Evolutionary conservation across 2,113 vertebrate genomes (phyloP).

Genomic region (Crocuta crocuta): DNA sequence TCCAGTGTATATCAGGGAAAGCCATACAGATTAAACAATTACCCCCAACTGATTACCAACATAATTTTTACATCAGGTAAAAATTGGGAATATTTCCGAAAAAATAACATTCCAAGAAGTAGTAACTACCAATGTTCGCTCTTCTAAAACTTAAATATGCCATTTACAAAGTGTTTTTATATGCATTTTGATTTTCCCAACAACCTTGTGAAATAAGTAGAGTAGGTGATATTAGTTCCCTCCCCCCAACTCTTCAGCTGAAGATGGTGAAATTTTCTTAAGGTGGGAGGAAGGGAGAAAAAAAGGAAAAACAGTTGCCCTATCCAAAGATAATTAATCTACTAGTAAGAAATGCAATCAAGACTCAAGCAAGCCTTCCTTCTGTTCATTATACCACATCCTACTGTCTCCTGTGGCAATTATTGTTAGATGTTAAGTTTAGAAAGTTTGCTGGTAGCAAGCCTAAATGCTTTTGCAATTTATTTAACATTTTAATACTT

Average conservation of each 20-base stretch:
- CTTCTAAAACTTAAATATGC: conserved; percentile 17
- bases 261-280: not conserved
- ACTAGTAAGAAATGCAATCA: not conserved
- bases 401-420: not conserved
- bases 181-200: conserved; percentile 6
- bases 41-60: not conserved
- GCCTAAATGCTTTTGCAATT: not conserved
- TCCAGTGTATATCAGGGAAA: not conserved
- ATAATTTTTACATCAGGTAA: conserved; percentile 28
- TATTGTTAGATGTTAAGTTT: not conserved
- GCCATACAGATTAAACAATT: not conserved
- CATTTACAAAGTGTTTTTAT: not conserved
- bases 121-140: not conserved
- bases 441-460: not conserved
- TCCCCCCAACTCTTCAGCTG: not conserved
- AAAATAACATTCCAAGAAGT: not conserved
- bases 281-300: not conserved
- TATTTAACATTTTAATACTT: conserved; percentile 22
- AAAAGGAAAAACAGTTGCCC: not conserved
- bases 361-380: not conserved
- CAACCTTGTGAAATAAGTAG: not conserved
- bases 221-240: not conserved
- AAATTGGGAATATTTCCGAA: not conserved
- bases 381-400: not conserved
- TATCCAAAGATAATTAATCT: not conserved